Evolutionary conservation across 2,888 invertebrate species (phyloP).

Genomic region (Orchestes rusci): DNA sequence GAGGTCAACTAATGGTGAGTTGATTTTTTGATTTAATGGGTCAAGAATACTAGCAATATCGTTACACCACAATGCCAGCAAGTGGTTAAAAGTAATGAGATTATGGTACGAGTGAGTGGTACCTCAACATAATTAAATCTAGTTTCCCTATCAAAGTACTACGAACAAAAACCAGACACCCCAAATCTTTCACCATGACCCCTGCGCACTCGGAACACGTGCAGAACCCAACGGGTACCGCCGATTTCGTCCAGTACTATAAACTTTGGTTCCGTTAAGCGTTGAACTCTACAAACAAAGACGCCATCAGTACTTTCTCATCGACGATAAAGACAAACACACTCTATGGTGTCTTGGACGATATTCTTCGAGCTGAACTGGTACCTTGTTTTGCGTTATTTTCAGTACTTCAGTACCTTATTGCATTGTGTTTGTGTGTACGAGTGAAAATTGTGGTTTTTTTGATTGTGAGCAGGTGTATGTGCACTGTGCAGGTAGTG

Average conservation of each 20-base stretch:
- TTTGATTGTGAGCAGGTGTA: background rate
- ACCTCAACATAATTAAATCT: too few relatives aligned
- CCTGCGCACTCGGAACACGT: conserved; percentile 6
- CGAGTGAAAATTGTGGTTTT: conserved; percentile 2
- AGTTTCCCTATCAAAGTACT: too few relatives aligned
- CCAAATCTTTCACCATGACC: too few relatives aligned
- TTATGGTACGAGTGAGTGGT: too few relatives aligned
- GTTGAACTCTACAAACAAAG: conserved; percentile 24
- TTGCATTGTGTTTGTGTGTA: conserved; percentile 17
- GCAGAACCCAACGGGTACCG: conserved; percentile 5
- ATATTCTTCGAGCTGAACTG: conserved; percentile 16
- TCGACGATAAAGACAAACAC: conserved; percentile 14
- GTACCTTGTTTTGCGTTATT: conserved; percentile 19
- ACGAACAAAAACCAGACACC: too few relatives aligned
- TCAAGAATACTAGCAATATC: too few relatives aligned
- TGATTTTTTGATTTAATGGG: too few relatives aligned
- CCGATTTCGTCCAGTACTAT: conserved; percentile 11
- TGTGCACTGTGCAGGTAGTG: conserved; percentile 1
- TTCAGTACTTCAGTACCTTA: conserved; percentile 15
- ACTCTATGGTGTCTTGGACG: conserved; percentile 6
- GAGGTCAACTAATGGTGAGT: conserved; percentile 65
- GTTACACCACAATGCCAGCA: too few relatives aligned
- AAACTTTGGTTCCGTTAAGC: conserved; percentile 22
- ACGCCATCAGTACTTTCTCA: too few relatives aligned
- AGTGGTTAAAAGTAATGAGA: too few relatives aligned